Percentiles rank a stretch among this genome's conserved stretches.
Conservation (phyloP, 35 echinoderm and acorn worm genomes). For the Holothuria glaberrima region DNA sequence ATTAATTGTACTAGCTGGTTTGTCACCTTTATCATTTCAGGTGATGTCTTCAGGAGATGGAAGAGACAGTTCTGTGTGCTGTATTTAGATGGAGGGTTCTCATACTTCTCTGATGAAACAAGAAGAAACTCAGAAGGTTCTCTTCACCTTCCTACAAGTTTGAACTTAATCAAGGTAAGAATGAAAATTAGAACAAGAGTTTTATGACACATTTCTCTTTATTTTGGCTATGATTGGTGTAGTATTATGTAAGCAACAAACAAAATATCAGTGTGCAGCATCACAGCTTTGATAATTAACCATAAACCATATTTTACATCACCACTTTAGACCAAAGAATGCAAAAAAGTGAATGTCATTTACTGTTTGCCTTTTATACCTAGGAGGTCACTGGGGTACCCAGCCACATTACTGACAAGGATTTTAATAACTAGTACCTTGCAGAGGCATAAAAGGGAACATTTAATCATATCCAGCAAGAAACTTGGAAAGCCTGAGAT, state of each 20-base stretch:
- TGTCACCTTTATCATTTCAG: neutral
- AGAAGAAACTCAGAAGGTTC: conserved; percentile 44
- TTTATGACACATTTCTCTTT: too few relatives aligned
- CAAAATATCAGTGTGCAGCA: neutral
- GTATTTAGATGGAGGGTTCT: conserved; percentile 50
- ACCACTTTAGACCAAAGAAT: too few relatives aligned
- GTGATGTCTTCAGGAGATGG: conserved; percentile 54
- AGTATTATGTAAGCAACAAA: neutral
- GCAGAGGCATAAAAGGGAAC: too few relatives aligned
- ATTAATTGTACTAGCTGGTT: too few relatives aligned
- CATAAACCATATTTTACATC: neutral
- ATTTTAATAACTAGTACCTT: too few relatives aligned
- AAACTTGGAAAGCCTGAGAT: too few relatives aligned
- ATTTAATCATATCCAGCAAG: too few relatives aligned
- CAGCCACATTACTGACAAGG: too few relatives aligned
- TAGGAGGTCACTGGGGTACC: too few relatives aligned
- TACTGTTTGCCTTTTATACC: too few relatives aligned
- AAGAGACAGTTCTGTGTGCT: conserved; percentile 57
- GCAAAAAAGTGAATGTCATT: too few relatives aligned
- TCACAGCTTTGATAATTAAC: neutral
- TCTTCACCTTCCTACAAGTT: conserved; percentile 34
- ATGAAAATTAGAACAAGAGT: neutral
- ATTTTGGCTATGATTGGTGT: too few relatives aligned
- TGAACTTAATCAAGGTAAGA: conserved; percentile 39
- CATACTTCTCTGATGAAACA: conserved; percentile 52